phyloP scores from a whole-genome alignment of 2,888 invertebrate species.

The Scelioninae gen. 1 region DNA sequence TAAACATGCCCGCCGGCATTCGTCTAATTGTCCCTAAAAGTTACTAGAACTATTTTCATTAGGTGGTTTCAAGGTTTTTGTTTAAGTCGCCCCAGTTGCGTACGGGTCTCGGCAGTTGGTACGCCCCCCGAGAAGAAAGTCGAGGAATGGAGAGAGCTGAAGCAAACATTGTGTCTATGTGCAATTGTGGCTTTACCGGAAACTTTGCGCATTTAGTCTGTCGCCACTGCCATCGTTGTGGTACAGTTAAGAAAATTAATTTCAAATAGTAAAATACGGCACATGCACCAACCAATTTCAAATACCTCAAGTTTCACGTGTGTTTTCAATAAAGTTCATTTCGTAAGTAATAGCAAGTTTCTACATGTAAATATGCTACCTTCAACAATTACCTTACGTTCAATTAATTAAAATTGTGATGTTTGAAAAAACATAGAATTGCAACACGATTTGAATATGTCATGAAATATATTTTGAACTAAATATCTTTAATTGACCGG shows the following conservation, averaged over 20 bases:
- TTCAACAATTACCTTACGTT: too few relatives aligned
- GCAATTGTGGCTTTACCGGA: too few relatives aligned
- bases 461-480: too few relatives aligned
- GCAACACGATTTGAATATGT: too few relatives aligned
- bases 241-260: conserved; percentile 72
- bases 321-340: conserved; percentile 41
- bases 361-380: neutral
- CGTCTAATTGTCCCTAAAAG: conserved; percentile 75
- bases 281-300: conserved; percentile 45
- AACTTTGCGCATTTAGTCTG: conserved; percentile 79
- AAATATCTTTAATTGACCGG: too few relatives aligned
- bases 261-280: conserved; percentile 71
- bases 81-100: conserved; percentile 64
- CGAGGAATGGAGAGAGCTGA: conserved; percentile 59
- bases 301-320: conserved; percentile 31
- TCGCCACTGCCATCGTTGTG: conserved; percentile 71
- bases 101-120: conserved; percentile 44
- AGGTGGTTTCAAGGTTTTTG: conserved; percentile 77
- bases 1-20: conserved; percentile 67
- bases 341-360: conserved; percentile 19
- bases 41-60: conserved; percentile 78
- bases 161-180: too few relatives aligned
- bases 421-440: too few relatives aligned
- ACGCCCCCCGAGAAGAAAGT: conserved; percentile 63
- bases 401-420: too few relatives aligned